Conservation (phyloP, 2,888 invertebrate species). For the Petrolisthes manimaculis region DNA sequence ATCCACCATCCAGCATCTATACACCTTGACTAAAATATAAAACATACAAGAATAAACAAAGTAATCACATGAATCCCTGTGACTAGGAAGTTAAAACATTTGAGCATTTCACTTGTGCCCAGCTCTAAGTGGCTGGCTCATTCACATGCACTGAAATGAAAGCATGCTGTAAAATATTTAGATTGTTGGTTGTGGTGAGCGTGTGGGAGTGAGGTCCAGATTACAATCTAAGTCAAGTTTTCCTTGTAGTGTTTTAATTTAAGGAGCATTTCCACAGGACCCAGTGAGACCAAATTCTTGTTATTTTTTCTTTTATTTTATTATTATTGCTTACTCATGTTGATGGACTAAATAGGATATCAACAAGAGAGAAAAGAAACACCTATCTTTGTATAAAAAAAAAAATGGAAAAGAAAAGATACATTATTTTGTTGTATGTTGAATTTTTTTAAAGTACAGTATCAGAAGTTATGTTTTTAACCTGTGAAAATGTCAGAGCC, state of each 20-base stretch:
- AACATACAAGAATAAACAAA: no score
- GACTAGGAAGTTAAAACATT: no score
- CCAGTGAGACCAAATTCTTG: conserved; percentile 42
- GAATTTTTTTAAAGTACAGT: neutral
- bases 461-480: conserved; percentile 2
- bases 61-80: no score
- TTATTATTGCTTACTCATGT: conserved; percentile 15
- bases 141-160: no score
- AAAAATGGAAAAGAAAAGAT: neutral
- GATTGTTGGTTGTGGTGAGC: neutral
- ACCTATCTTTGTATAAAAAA: neutral
- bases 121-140: no score
- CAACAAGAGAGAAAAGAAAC: conserved; percentile 11
- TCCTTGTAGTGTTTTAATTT: conserved; percentile 57
- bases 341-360: conserved; percentile 20
- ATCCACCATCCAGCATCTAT: neutral
- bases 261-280: conserved; percentile 51
- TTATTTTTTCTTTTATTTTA: conserved; percentile 7
- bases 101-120: no score
- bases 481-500: conserved; percentile 46
- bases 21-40: no score
- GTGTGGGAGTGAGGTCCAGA: conserved; percentile 32
- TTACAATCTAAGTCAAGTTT: conserved; percentile 63
- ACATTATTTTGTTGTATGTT: conserved; percentile 11
- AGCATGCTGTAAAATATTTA: no score